Evolutionary conservation across 2,113 vertebrate species (phyloP), one percentile per base, ranked within the genome.

Genomic region (Lampris megalopsis): DNA sequence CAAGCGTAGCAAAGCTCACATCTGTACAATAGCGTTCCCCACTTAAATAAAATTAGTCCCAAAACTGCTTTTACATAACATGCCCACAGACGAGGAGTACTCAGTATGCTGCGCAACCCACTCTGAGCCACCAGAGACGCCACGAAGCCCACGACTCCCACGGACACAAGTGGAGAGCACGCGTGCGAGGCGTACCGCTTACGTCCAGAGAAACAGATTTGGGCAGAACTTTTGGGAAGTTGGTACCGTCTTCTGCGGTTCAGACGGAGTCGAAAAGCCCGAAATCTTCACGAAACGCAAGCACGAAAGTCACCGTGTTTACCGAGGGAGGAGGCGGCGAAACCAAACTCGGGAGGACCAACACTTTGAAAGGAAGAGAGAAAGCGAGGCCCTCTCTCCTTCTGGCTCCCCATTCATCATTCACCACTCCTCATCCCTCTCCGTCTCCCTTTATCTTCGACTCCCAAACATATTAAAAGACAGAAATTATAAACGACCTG

Each of bases 41-140:
- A 56, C 86, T 83, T 70, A 47, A 68, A 79, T 52, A 62, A 80
- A 87, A 86, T 85, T 70, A 86, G 75, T 38, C 45, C 53, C 10
- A 63, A 73, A 85, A 81, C 78, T 36, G 73, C 84, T 80, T 89
- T 90, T 90, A 86, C 87, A 76, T 87, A 83, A 90, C 79, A 73
- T 53, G 42, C 84, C 24, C 86, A 84, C 88, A 80, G 9, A 87
- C 86, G 83, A 86, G 83, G 49, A 84, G 82, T 71, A 74, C 76
- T 88, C 80, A 68, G 81, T 69, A 84, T 82, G 73, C 81, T 50
- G 6, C 48, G 65, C 86, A 73, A 3, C 88, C 79, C 83, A 84
- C 86, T 75, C 69, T 9, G 70, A 81, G 75, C 72, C 74, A 81
- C 77, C 79, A 71, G 76, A 86, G 82, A 84, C 35, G 4, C 74